Conservation (phyloP, 1,140 invertebrate genomes). For the Drosophila truncata region DNA sequence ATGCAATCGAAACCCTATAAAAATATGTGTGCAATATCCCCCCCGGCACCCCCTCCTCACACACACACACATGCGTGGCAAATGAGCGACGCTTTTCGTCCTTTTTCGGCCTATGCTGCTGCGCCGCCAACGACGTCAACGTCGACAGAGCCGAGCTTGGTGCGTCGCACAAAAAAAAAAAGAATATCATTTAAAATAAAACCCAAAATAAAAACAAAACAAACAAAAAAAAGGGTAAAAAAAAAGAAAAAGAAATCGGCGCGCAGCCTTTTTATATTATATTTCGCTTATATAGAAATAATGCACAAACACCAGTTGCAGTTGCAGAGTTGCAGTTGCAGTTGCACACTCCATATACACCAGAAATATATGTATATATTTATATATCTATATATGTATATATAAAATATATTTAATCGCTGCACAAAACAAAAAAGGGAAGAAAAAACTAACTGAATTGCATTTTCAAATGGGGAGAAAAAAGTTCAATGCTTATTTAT, state of each 20-base stretch:
- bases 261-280: conserved; percentile 59
- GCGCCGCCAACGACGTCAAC: conserved; percentile 23
- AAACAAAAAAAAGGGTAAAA: conserved; percentile 35
- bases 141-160: conserved; percentile 14
- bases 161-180: conserved; percentile 28
- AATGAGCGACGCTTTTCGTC: conserved; percentile 77
- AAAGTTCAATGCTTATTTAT: conserved; percentile 48
- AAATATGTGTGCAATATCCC: conserved; percentile 59
- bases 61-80: conserved; percentile 51
- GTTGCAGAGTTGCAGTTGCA: conserved; percentile 26
- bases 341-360: conserved; percentile 10
- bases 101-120: conserved; percentile 78
- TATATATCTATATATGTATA: conserved; percentile 17
- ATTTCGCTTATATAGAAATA: conserved; percentile 64
- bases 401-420: conserved; percentile 22
- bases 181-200: conserved; percentile 23
- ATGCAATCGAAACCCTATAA: conserved; percentile 83
- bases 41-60: conserved; percentile 8
- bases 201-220: conserved; percentile 35
- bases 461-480: conserved; percentile 48
- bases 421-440: conserved; percentile 4
- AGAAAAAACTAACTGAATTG: conserved; percentile 48
- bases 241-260: conserved; percentile 33
- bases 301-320: conserved; percentile 81
- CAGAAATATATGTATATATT: background rate